Conservation (phyloP, 2,113 vertebrate genomes). For the Campylorhamphus procurvoides region DNA sequence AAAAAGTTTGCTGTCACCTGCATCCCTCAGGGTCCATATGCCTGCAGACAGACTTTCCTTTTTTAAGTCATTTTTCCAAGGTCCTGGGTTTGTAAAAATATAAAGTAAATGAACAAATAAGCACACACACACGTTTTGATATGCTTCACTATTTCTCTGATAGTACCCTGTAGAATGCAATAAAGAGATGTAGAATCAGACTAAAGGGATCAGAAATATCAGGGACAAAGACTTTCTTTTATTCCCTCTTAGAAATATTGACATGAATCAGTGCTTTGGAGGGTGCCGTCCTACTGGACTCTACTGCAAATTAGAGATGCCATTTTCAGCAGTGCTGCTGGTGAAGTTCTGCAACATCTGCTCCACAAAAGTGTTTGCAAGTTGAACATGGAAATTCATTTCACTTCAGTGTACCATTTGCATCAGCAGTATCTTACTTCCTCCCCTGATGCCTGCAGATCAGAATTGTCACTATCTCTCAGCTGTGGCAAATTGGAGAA, state of each 20-base stretch:
- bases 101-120: not conserved
- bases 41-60: not conserved
- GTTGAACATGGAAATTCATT: not conserved
- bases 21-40: not conserved
- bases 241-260: not conserved
- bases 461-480: not conserved
- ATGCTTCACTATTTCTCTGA: not conserved
- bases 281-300: not conserved
- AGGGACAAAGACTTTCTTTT: not conserved
- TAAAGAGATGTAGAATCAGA: not conserved
- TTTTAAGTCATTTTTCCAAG: not conserved
- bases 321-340: not conserved
- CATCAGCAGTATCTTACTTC: not conserved
- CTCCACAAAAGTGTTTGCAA: not conserved
- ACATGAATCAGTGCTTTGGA: rapidly evolving
- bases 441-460: not conserved
- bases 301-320: not conserved
- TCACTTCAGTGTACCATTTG: rapidly evolving
- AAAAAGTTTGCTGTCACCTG: not conserved
- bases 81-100: not conserved
- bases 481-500: not conserved
- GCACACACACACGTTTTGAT: not conserved
- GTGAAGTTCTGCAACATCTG: not conserved
- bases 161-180: not conserved
- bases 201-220: not conserved